Evolutionary conservation across 2,797 vertebrate genomes (phyloP).

Genomic region (Vespertilio murinus): DNA sequence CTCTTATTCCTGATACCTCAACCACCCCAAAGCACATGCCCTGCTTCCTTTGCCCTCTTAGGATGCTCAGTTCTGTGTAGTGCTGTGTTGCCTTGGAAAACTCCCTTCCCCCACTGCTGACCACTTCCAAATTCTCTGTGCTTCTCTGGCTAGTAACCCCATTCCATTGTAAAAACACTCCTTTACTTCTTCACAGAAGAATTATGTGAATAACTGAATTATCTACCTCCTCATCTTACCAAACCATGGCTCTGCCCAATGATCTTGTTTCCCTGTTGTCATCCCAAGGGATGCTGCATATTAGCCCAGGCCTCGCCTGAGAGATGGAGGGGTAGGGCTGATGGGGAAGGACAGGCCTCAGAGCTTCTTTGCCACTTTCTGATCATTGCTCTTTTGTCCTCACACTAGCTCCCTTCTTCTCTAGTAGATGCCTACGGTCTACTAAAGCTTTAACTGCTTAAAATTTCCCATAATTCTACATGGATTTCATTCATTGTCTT

Average conservation of each 20-base stretch:
- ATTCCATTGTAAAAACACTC: background rate
- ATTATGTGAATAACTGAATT: background rate
- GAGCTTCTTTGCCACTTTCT: background rate
- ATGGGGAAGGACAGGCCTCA: background rate
- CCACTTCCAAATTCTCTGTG: background rate
- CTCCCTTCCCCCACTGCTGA: background rate
- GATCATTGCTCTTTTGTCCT: background rate
- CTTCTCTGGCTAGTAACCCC: background rate
- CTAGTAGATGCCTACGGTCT: background rate
- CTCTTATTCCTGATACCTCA: background rate
- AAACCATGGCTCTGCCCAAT: background rate
- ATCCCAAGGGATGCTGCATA: background rate
- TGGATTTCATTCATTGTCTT: background rate
- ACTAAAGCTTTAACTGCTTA: background rate
- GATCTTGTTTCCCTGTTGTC: background rate
- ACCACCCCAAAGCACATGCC: background rate
- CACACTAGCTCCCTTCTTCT: background rate
- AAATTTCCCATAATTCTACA: background rate
- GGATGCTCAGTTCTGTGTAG: background rate
- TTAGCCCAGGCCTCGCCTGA: background rate
- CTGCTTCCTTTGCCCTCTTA: background rate
- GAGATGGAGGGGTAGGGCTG: fast-evolving
- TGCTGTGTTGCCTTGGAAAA: background rate
- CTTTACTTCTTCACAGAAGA: background rate
- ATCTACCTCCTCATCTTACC: background rate